Evolutionary conservation across 2,113 vertebrate genomes (phyloP).

Genomic region (Lasiurus borealis): DNA sequence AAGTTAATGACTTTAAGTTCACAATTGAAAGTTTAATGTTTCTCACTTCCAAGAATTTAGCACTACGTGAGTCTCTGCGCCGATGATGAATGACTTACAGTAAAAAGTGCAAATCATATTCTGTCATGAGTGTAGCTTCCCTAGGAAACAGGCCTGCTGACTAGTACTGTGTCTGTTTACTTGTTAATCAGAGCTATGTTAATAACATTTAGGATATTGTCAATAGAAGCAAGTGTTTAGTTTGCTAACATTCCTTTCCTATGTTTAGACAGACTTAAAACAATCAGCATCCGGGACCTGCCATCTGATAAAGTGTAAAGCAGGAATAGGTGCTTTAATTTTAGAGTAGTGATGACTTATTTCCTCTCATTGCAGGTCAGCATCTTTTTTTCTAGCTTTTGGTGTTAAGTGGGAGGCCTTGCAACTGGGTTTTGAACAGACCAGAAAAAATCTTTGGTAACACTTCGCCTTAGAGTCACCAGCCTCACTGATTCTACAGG

Average conservation of each 20-base stretch:
- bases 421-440: background rate
- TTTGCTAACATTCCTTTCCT: constrained; percentile 71
- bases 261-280: constrained; percentile 82
- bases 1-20: background rate
- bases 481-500: background rate
- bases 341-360: constrained; percentile 74
- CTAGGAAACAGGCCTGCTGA: background rate
- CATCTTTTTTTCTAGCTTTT: constrained; percentile 28
- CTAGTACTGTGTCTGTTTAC: constrained; percentile 25
- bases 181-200: constrained; percentile 60
- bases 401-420: background rate
- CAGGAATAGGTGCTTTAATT: constrained; percentile 81
- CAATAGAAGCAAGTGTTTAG: constrained; percentile 64
- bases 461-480: background rate
- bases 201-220: constrained; percentile 73
- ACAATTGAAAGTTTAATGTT: background rate
- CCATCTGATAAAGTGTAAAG: constrained; percentile 75
- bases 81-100: constrained; percentile 34
- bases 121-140: background rate
- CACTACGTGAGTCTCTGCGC: background rate
- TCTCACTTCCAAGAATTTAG: constrained; percentile 26
- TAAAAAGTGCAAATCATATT: constrained; percentile 21
- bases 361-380: constrained; percentile 65
- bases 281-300: constrained; percentile 79
- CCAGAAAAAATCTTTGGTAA: background rate